Conservation (phyloP, 2,113 vertebrate species). For the Lophotis ruficrista region DNA sequence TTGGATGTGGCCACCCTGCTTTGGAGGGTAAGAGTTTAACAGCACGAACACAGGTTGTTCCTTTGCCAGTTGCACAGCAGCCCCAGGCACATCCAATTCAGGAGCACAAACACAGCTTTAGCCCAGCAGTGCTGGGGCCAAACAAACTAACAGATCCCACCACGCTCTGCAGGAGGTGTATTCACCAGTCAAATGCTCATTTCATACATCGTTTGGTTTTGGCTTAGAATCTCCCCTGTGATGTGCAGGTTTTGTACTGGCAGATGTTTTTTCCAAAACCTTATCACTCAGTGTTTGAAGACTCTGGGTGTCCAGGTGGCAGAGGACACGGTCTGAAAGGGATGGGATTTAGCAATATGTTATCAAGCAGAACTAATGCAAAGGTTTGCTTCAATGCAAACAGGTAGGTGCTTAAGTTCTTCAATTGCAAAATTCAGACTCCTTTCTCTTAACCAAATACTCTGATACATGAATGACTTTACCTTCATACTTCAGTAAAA, state of each 20-base stretch:
- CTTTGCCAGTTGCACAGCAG: not conserved
- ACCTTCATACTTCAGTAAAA: not conserved
- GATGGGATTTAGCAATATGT: not conserved
- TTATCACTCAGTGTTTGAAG: not conserved
- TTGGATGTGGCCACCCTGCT: not conserved
- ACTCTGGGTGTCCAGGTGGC: no score
- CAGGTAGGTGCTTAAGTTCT: not conserved
- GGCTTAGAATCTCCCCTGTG: not conserved
- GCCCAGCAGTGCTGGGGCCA: fast-evolving
- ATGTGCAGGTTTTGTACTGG: not conserved
- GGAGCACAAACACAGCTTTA: not conserved
- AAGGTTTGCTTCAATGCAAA: not conserved
- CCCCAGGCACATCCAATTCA: not conserved
- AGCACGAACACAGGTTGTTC: not conserved
- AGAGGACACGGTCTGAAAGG: not conserved
- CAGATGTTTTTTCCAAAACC: not conserved
- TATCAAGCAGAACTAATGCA: not conserved
- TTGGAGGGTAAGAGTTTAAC: not conserved
- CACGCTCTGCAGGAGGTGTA: not conserved
- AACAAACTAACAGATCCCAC: not conserved
- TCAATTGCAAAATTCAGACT: not conserved
- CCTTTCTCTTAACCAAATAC: not conserved
- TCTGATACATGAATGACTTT: not conserved
- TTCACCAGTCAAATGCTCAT: not conserved
- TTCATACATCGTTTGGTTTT: not conserved